Evolutionary conservation across 1,140 invertebrate genomes (phyloP).

Genomic region (Eumeta japonica): DNA sequence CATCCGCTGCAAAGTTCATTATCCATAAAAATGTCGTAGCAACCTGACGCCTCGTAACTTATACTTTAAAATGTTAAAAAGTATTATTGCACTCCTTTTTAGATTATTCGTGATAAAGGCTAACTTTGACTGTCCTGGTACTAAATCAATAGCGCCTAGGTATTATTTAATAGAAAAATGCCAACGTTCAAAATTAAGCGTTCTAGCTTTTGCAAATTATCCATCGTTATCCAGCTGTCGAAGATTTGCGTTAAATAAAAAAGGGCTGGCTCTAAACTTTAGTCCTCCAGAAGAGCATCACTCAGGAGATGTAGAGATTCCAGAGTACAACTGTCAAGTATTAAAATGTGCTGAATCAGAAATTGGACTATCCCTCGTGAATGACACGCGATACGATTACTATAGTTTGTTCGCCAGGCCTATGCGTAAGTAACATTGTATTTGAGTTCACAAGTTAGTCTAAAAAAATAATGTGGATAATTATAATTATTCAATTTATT

Average conservation of each 20-base stretch:
- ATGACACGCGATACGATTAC: constrained; percentile 60
- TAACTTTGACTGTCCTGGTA: too few species aligned
- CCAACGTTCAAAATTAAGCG: constrained; percentile 30
- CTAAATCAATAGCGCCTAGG: constrained; percentile 27
- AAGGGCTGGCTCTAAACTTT: constrained; percentile 65
- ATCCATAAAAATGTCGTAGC: too few species aligned
- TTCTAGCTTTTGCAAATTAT: constrained; percentile 29
- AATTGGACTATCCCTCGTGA: constrained; percentile 49
- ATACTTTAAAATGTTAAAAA: too few species aligned
- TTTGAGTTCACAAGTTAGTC: too few species aligned
- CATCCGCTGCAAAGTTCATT: too few species aligned
- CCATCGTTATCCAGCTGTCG: constrained; percentile 54
- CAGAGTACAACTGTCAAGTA: constrained; percentile 52
- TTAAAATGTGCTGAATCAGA: constrained; percentile 62
- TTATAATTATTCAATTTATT: too few species aligned
- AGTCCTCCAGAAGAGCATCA: constrained; percentile 33
- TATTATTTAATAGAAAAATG: constrained; percentile 44
- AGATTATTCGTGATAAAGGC: too few species aligned
- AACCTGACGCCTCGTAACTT: too few species aligned
- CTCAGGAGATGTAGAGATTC: constrained; percentile 17
- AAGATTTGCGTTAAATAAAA: constrained; percentile 57
- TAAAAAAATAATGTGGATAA: too few species aligned
- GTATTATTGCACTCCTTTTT: too few species aligned
- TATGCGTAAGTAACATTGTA: constrained; percentile 57
- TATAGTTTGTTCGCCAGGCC: constrained; percentile 60